Conservation (phyloP, 2,113 vertebrate genomes). For the Cyphomyrus plagiostoma region DNA sequence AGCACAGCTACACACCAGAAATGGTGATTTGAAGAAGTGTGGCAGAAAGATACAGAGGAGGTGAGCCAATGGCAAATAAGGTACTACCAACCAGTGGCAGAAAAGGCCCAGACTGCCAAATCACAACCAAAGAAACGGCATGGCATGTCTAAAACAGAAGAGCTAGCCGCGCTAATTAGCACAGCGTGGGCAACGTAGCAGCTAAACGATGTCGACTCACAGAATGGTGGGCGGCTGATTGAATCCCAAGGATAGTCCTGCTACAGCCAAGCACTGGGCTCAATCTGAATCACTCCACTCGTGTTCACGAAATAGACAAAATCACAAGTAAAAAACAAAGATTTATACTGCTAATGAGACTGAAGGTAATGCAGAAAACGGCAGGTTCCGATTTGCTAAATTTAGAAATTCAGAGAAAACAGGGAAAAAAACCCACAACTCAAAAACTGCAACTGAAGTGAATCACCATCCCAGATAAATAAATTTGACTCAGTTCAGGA, state of each 20-base stretch:
- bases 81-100: background rate
- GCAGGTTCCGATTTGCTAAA: background rate
- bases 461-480: background rate
- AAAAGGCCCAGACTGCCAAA: constrained; percentile 5
- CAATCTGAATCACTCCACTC: background rate
- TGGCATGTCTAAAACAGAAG: background rate
- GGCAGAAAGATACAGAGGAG: background rate
- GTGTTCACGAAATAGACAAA: background rate
- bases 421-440: background rate
- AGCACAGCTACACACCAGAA: background rate
- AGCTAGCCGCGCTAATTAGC: background rate
- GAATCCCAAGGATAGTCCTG: background rate
- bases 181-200: background rate
- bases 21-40: background rate
- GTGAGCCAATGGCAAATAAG: background rate
- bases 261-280: background rate
- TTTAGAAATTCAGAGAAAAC: constrained; percentile 3
- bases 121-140: background rate
- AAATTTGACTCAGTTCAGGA: background rate
- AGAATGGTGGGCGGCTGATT: background rate
- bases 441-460: background rate
- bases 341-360: background rate
- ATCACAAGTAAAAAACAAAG: background rate
- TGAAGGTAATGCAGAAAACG: background rate
- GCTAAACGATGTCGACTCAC: background rate